Conservation (phyloP, 2,888 invertebrate species). For the Noctua comes region DNA sequence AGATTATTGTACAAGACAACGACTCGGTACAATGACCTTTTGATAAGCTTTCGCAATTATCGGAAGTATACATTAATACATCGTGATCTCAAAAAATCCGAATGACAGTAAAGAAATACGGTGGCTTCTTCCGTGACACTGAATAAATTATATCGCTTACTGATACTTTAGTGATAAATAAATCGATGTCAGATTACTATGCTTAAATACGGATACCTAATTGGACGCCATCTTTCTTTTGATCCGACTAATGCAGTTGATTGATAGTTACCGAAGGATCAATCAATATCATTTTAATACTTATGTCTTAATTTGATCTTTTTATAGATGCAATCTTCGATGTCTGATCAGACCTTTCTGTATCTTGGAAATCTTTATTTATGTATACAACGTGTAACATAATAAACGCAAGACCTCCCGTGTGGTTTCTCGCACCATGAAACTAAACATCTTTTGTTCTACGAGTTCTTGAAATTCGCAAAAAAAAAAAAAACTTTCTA, state of each 20-base stretch:
- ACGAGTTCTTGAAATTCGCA: no score
- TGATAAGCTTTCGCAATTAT: not conserved
- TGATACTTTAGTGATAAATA: slow-evolving; percentile 8
- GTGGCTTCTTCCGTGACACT: slow-evolving; percentile 23
- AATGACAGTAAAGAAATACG: not conserved
- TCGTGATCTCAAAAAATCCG: not conserved
- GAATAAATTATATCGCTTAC: slow-evolving; percentile 13
- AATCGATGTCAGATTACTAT: slow-evolving; percentile 31
- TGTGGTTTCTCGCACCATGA: no score
- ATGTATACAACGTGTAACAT: not conserved
- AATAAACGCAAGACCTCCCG: no score
- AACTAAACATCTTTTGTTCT: no score
- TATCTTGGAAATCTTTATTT: not conserved
- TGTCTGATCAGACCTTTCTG: not conserved
- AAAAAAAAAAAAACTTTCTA: no score
- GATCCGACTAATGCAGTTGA: slow-evolving; percentile 3
- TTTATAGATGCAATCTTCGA: not conserved
- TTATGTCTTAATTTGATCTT: not conserved
- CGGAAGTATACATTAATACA: not conserved
- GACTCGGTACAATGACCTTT: not conserved
- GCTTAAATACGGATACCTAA: slow-evolving; percentile 8
- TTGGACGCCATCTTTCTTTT: slow-evolving; percentile 29
- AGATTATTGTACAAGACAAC: not conserved
- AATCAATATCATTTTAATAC: not conserved
- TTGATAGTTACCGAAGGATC: slow-evolving; percentile 11